Evolutionary conservation across 2,888 invertebrate genomes (phyloP), one percentile per base, ranked within the genome.

Genomic region (Calliphora vomitoria): DNA sequence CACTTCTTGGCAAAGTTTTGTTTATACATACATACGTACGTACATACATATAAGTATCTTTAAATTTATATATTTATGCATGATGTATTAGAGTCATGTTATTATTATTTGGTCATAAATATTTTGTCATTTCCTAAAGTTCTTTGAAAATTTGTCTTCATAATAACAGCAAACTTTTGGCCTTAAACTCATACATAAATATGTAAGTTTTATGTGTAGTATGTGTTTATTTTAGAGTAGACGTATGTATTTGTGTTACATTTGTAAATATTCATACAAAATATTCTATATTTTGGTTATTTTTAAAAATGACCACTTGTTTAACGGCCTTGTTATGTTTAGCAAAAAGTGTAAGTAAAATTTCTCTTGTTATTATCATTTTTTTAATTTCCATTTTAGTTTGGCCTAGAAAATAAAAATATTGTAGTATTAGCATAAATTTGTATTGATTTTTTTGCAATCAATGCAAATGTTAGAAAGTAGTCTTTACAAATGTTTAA

Each of bases 21-120:
- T 53, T 13, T 3, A 15, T 4, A 53, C 20, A 3, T 71, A 6
- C 35, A 4, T 38, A 71, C 38, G 38, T 20, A 20, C 20, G 13
- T 15, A 15, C 25, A 3, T 31, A 31, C 5, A 5, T 35, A 35
- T 0, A 6, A 35, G 31, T 47, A 44, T 68, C 3, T 47, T 15
- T 58, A 25, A 13, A 11, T 44, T 18, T 6, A 66, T 66, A 41
- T 2, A 44, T 66, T 41, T 66, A 66, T 66, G n/a, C 10, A 38
- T 38, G 18, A 47, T 44, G 3, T 44, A 44, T 44, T 11, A 47
- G n/a, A 50, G 69, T 25, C 8, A 11, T 25, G 38, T 76, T 64
- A 66, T 10, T 75, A 66, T 66, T 58, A 20, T 50, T 35, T 83
- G 83, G 76, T 72, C 78, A 78, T 83, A 83, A 78, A 83, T 83